These are phyloP conservation scores for Engraulis encrasicolus DNA, from an alignment of 2,113 vertebrate species.

Conservation along the genomic window DNA sequence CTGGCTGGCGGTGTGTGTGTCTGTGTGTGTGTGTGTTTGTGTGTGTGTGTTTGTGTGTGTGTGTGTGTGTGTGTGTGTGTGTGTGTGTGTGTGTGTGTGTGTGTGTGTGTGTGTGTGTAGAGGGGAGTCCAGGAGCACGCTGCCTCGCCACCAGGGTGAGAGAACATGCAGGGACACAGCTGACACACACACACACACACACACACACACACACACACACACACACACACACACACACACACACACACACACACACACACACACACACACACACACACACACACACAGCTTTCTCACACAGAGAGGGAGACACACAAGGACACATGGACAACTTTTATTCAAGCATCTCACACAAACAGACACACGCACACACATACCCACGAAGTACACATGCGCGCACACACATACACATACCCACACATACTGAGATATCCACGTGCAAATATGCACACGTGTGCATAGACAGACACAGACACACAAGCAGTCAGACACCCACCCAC, in stretches of 20 bases:
- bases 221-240: slow-evolving; percentile 44
- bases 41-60: too few relatives aligned
- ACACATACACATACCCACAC: background rate
- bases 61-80: too few relatives aligned
- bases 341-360: background rate
- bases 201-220: slow-evolving; percentile 31
- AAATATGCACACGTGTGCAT: background rate
- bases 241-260: background rate
- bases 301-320: background rate
- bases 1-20: too few relatives aligned
- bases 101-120: too few relatives aligned
- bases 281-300: background rate
- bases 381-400: background rate
- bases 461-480: background rate
- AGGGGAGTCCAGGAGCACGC: too few relatives aligned
- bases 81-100: too few relatives aligned
- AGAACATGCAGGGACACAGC: slow-evolving; percentile 6
- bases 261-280: background rate
- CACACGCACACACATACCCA: background rate
- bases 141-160: slow-evolving; percentile 1
- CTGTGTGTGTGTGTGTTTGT: too few relatives aligned
- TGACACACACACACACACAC: background rate
- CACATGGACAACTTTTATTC: background rate
- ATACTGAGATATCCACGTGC: background rate
- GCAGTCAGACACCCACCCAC: too few relatives aligned